phyloP scores from a whole-genome alignment of 64 coral and sea anemone genomes.

The Anthopleura sola region DNA sequence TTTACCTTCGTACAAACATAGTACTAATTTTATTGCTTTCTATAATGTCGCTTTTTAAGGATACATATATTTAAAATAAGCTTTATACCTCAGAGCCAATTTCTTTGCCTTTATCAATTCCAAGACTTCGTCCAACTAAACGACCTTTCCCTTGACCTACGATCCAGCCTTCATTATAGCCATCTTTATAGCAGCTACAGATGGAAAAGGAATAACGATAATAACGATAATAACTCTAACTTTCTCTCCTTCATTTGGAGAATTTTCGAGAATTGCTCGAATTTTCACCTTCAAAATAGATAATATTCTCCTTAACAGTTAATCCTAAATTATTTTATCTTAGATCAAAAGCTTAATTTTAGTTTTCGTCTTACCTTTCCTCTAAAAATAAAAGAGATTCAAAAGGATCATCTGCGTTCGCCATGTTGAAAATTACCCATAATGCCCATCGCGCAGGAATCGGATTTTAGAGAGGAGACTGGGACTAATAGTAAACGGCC shows the following conservation, averaged over 20 bases:
- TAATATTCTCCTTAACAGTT: background rate
- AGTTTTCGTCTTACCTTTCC: background rate
- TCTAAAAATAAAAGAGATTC: conserved; percentile 4
- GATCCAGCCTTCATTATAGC: conserved; percentile 18
- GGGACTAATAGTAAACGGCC: no score
- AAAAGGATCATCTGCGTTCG: background rate
- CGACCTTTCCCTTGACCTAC: conserved; percentile 24
- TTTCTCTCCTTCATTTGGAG: background rate
- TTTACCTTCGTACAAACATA: no score
- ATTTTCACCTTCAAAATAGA: background rate
- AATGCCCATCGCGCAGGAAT: background rate
- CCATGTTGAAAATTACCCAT: conserved; percentile 1
- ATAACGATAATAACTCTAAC: background rate
- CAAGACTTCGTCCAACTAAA: conserved; percentile 22
- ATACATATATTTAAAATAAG: background rate
- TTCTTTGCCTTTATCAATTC: conserved; percentile 39
- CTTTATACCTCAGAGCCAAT: conserved; percentile 46
- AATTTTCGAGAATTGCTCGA: background rate
- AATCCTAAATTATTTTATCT: background rate
- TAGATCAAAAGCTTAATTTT: background rate
- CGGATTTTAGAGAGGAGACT: no score
- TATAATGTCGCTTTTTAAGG: background rate
- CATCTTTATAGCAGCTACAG: conserved; percentile 26
- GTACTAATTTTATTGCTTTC: no score
- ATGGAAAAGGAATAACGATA: background rate